phyloP scores from a whole-genome alignment of 2,888 invertebrate genomes.

The Clivina fossor region DNA sequence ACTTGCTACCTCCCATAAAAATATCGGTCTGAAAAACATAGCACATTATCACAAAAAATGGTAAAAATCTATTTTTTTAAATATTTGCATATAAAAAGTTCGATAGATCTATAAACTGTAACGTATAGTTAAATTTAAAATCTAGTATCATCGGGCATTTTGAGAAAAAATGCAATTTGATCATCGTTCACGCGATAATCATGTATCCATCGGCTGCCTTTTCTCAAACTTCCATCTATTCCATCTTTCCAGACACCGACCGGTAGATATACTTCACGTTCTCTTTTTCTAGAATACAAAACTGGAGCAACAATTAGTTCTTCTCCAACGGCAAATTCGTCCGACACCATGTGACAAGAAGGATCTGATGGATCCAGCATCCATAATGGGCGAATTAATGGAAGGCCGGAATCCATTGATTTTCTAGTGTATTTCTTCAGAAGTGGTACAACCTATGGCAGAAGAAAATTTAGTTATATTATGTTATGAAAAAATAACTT shows the following conservation, averaged over 20 bases:
- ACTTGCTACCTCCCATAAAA: no score
- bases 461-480: no score
- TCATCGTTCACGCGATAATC: slow-evolving; percentile 79
- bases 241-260: slow-evolving; percentile 93
- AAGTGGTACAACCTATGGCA: slow-evolving; percentile 67
- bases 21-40: no score
- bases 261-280: slow-evolving; percentile 84
- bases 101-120: no score
- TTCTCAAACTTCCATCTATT: slow-evolving; percentile 80
- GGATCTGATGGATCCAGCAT: slow-evolving; percentile 80
- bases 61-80: no score
- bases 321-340: slow-evolving; percentile 88
- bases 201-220: slow-evolving; percentile 90
- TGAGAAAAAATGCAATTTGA: slow-evolving; percentile 80
- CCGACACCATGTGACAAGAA: slow-evolving; percentile 73
- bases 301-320: slow-evolving; percentile 90
- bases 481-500: no score
- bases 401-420: slow-evolving; percentile 78
- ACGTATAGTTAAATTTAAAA: no score
- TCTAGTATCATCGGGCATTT: slow-evolving; percentile 81
- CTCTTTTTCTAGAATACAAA: slow-evolving; percentile 66
- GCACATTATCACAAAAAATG: no score
- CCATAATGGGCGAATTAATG: slow-evolving; percentile 88
- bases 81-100: no score
- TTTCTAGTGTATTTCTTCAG: slow-evolving; percentile 77